Evolutionary conservation across 2,888 invertebrate species (phyloP), one percentile per base, ranked within the genome.

Genomic region (Nemotelus pantherinus): DNA sequence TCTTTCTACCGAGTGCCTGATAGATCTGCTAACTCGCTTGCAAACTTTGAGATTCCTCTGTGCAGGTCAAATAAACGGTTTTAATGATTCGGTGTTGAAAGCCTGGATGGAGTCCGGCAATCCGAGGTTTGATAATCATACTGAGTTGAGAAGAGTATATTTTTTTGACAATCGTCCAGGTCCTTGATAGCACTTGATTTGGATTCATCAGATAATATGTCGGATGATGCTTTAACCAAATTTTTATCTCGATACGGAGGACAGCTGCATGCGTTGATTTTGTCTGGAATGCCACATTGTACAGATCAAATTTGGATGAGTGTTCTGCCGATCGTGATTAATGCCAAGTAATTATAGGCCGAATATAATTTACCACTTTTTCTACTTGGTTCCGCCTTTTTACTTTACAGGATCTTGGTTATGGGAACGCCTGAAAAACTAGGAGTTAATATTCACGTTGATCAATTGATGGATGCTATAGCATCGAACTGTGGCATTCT

Each of bases 281-380:
- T 98, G 47, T 95, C 96, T 78, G 98, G 99, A 65, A 99, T 99
- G 94, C 95, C 98, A 0, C 98, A 99, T 86, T 95, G 99, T 82
- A 97, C 98, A 0, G 99, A 99, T 89, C 96, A 97, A 85, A 92
- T 99, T 81, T 99, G 99, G 98, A 95, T 97, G 89, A 94, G 95
- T 82, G 94, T 98, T 80, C 89, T 99, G 81, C 96, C 97, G 1
- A 93, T 96, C 80, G 89, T 99, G 72, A 93, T 92, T 78, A 97
- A 98, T 85, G 94, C 97, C 82, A 96, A 93, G 99, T 98, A 85
- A 88, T 89, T 83, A 45, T 39, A 7, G 55, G 39, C 25, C 63
- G 25, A 25, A 25, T 25, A 25, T 25, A 25, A 25, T 25, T 25
- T 25, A 41, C 7, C 64, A 7, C 2, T 41, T 6, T 9, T 55